phyloP scores from a whole-genome alignment of 2,888 invertebrate genomes.

The Cryptocephalus primarius region DNA sequence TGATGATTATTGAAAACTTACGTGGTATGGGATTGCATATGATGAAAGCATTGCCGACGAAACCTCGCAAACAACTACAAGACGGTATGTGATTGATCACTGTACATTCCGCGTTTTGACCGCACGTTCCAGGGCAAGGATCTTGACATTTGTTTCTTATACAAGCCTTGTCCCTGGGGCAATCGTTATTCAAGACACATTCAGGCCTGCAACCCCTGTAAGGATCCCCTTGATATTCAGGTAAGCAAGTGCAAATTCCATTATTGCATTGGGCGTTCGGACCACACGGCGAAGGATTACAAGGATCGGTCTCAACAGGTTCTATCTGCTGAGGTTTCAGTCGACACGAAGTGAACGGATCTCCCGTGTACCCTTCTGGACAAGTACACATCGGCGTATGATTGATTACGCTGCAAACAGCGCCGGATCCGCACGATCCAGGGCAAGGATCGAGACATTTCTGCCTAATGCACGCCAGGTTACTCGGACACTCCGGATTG shows the following conservation, averaged over 20 bases:
- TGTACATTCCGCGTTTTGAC: slow-evolving; percentile 58
- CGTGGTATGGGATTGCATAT: slow-evolving; percentile 46
- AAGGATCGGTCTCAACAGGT: slow-evolving; percentile 35
- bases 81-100: slow-evolving; percentile 67
- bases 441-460: slow-evolving; percentile 70
- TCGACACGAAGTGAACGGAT: slow-evolving; percentile 63
- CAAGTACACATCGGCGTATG: slow-evolving; percentile 71
- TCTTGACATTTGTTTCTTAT: slow-evolving; percentile 58
- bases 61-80: slow-evolving; percentile 61
- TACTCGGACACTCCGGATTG: slow-evolving; percentile 62
- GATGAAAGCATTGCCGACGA: slow-evolving; percentile 61
- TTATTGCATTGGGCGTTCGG: slow-evolving; percentile 50
- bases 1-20: slow-evolving; percentile 23
- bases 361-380: slow-evolving; percentile 58
- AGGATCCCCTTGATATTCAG: slow-evolving; percentile 62
- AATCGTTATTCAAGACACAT: slow-evolving; percentile 63
- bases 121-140: slow-evolving; percentile 69
- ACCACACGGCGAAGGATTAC: slow-evolving; percentile 57
- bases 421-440: slow-evolving; percentile 63
- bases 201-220: slow-evolving; percentile 60
- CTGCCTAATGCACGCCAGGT: slow-evolving; percentile 61
- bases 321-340: slow-evolving; percentile 36
- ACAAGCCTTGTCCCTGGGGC: slow-evolving; percentile 57
- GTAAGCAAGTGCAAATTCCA: slow-evolving; percentile 58
- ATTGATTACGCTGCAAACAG: slow-evolving; percentile 62